Evolutionary conservation across 2,113 vertebrate species (phyloP).

Genomic region (Rhinogobius similis): DNA sequence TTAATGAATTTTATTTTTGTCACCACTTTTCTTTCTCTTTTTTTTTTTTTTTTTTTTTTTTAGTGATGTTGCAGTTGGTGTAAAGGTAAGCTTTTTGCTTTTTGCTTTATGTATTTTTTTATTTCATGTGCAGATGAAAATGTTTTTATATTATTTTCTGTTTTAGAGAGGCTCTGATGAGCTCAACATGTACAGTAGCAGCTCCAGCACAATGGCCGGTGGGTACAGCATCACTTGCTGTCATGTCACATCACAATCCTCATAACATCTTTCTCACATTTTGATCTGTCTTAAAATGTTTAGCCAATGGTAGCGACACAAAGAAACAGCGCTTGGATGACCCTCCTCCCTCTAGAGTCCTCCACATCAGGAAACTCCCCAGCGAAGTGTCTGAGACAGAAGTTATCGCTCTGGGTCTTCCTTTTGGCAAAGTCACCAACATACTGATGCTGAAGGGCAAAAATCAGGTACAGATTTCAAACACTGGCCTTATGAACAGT

Average conservation of each 20-base stretch:
- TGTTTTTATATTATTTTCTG: background rate
- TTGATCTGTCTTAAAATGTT: conserved; percentile 37
- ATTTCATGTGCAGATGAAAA: background rate
- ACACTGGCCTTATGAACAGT: background rate
- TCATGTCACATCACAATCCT: background rate
- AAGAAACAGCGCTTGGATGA: conserved; percentile 98
- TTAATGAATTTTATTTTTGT: too few relatives aligned
- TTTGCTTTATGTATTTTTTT: background rate
- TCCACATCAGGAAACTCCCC: conserved; percentile 97
- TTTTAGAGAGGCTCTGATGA: conserved; percentile 97
- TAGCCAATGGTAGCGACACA: conserved; percentile 96
- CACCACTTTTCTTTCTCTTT: background rate
- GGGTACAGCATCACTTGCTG: conserved; percentile 52
- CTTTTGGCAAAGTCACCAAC: conserved; percentile 98
- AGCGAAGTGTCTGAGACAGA: conserved; percentile 97
- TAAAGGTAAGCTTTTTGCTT: conserved; percentile 63
- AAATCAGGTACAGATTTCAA: conserved; percentile 85
- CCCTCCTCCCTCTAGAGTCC: conserved; percentile 92
- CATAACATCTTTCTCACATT: background rate
- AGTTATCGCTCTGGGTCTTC: conserved; percentile 96
- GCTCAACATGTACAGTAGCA: conserved; percentile 92
- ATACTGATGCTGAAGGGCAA: conserved; percentile 99
- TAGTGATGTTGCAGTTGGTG: conserved; percentile 76
- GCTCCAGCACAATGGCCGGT: conserved; percentile 93
- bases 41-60: background rate